Conservation (phyloP, 2,113 vertebrate species). For the Chaenogobius annularis region DNA sequence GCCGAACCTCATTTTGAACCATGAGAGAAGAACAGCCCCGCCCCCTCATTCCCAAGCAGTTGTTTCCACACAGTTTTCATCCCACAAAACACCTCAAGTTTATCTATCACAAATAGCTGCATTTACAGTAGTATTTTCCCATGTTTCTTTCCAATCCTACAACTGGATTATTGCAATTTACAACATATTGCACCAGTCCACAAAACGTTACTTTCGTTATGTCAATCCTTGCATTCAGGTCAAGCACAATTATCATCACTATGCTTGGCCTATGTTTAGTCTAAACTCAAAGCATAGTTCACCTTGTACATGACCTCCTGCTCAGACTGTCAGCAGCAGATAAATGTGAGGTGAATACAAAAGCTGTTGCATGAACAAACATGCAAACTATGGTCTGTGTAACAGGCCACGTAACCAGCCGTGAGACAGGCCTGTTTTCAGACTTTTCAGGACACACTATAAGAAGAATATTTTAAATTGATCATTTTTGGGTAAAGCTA, state of each 20-base stretch:
- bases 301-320: slow-evolving; percentile 13
- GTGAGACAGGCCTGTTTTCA: background rate
- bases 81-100: no score
- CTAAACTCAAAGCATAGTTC: slow-evolving; percentile 9
- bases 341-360: slow-evolving; percentile 19
- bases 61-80: no score
- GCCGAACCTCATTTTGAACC: no score
- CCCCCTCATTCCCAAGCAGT: no score
- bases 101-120: no score
- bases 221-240: background rate
- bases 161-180: background rate
- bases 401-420: slow-evolving; percentile 17
- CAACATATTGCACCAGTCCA: background rate
- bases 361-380: slow-evolving; percentile 10
- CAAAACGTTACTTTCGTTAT: background rate
- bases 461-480: background rate
- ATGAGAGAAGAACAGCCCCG: no score
- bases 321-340: slow-evolving; percentile 28
- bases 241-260: slow-evolving; percentile 1
- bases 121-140: no score
- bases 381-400: slow-evolving; percentile 6
- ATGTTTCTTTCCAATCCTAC: background rate
- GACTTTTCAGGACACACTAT: background rate
- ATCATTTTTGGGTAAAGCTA: background rate
- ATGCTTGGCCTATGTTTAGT: background rate